phyloP scores from a whole-genome alignment of 2,113 vertebrate species.

The Lepisosteus oculatus region DNA sequence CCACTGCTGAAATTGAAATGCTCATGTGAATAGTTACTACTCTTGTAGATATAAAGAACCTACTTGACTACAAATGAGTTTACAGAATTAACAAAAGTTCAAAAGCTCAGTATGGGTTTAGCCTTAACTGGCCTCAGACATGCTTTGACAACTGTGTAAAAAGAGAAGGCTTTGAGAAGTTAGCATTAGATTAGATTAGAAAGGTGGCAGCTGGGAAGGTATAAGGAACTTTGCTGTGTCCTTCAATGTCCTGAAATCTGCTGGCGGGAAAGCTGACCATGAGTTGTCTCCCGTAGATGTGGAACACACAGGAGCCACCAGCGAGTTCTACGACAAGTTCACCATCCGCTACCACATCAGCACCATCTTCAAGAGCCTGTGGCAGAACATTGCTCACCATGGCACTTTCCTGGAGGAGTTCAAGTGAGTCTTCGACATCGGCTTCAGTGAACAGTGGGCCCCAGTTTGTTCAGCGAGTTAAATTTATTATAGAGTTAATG shows the following conservation, averaged over 20 bases:
- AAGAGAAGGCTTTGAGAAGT: background rate
- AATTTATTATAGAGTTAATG: too few relatives aligned
- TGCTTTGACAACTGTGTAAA: background rate
- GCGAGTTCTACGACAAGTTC: constrained; percentile 98
- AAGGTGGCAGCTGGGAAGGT: too few relatives aligned
- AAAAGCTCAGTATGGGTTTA: background rate
- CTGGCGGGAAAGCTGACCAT: background rate
- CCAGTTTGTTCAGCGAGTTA: too few relatives aligned
- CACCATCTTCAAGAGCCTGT: constrained; percentile 98
- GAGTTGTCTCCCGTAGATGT: constrained; percentile 71
- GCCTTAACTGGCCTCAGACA: background rate
- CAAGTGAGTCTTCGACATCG: constrained; percentile 78
- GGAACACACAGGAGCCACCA: constrained; percentile 95
- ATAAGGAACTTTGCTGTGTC: too few relatives aligned
- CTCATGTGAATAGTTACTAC: too few relatives aligned
- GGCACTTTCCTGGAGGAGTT: constrained; percentile 98
- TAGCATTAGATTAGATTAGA: background rate
- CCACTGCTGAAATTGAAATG: too few relatives aligned
- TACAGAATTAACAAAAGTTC: too few relatives aligned
- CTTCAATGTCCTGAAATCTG: too few relatives aligned
- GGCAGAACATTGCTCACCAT: constrained; percentile 96
- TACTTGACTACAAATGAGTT: too few relatives aligned
- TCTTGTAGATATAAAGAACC: too few relatives aligned
- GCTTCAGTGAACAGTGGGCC: too few relatives aligned
- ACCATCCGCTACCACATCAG: constrained; percentile 98